These are phyloP conservation scores for Chrysolina oricalcia DNA, from an alignment of 2,888 invertebrate species.

Conservation along the genomic window DNA sequence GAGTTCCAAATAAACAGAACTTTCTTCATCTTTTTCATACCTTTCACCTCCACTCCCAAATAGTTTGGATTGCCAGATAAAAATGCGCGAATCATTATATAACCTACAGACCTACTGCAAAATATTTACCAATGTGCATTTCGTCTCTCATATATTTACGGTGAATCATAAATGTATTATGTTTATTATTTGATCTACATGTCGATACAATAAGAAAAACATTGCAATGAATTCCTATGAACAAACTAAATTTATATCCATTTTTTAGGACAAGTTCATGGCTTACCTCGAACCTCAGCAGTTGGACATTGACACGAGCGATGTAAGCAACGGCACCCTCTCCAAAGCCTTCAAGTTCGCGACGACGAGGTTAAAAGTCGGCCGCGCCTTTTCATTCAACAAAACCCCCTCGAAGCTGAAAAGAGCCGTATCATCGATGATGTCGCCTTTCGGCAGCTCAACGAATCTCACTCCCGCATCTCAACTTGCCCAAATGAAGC, in stretches of 20 bases:
- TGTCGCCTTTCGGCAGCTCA: slow-evolving; percentile 91
- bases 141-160: no score
- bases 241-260: not conserved
- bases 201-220: no score
- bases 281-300: slow-evolving; percentile 86
- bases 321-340: slow-evolving; percentile 84
- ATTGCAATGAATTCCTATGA: no score
- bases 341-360: slow-evolving; percentile 94
- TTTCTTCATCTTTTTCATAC: no score
- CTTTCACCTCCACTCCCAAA: no score
- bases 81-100: no score
- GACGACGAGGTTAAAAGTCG: slow-evolving; percentile 89
- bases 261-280: slow-evolving; percentile 85
- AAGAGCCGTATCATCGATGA: slow-evolving; percentile 95
- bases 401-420: slow-evolving; percentile 95
- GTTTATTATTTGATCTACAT: no score
- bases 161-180: no score
- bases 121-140: no score
- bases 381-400: slow-evolving; percentile 95
- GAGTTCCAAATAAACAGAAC: no score
- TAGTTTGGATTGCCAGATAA: no score
- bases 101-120: no score
- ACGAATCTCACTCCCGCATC: slow-evolving; percentile 88
- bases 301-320: slow-evolving; percentile 90
- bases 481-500: slow-evolving; percentile 88